These are phyloP conservation scores for Xiphorhynchus elegans DNA, from an alignment of 2,113 vertebrate genomes.

Conservation along the genomic window DNA sequence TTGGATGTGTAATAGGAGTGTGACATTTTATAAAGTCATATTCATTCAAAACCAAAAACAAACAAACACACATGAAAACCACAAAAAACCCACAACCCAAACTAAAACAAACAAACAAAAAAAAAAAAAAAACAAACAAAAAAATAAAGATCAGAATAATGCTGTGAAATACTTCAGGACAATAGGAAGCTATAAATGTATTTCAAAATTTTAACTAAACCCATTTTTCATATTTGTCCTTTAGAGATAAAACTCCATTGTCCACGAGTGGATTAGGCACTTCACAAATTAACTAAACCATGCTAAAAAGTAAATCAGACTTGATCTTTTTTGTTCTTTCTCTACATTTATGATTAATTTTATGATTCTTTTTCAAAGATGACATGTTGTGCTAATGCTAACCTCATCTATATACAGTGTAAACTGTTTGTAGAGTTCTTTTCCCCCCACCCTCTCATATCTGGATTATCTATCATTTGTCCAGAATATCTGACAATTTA, in stretches of 20 bases:
- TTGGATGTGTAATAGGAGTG: not conserved
- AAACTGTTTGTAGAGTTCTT: not conserved
- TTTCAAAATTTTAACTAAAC: not conserved
- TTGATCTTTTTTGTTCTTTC: not conserved
- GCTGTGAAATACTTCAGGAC: not conserved
- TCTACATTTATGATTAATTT: not conserved
- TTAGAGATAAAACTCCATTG: not conserved
- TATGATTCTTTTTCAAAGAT: not conserved
- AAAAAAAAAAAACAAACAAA: not conserved
- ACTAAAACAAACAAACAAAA: too few relatives aligned
- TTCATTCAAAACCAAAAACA: not conserved
- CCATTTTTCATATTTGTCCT: not conserved
- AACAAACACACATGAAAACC: too few relatives aligned
- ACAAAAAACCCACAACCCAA: too few relatives aligned
- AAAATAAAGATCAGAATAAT: not conserved
- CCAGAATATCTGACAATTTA: not conserved
- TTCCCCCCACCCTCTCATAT: not conserved
- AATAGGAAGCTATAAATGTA: not conserved
- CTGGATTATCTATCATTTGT: not conserved
- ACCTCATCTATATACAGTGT: not conserved
- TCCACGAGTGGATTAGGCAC: not conserved
- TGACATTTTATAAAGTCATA: not conserved
- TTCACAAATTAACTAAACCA: not conserved
- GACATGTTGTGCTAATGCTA: not conserved
- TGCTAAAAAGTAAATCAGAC: not conserved